Conservation (phyloP, 2,888 invertebrate species). For the Macaria notata region DNA sequence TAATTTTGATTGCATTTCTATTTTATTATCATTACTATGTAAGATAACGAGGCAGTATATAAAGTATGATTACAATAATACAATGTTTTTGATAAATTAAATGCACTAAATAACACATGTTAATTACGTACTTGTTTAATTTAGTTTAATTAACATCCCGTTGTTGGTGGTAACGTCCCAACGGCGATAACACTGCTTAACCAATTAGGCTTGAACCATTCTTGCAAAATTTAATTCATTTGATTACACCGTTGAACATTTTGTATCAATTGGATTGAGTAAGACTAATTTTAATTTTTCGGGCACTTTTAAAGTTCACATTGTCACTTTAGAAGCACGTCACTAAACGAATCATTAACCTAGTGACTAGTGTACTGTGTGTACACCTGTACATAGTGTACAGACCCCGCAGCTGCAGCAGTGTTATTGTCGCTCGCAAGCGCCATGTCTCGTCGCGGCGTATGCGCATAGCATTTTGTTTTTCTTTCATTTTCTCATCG, state of each 20-base stretch:
- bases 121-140: conserved; percentile 59
- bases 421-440: conserved; percentile 66
- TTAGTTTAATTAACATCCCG: conserved; percentile 64
- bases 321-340: conserved; percentile 27
- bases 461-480: conserved; percentile 80
- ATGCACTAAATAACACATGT: conserved; percentile 72
- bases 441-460: conserved; percentile 70
- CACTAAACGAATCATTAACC: conserved; percentile 26
- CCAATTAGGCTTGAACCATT: conserved; percentile 53
- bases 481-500: conserved; percentile 80
- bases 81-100: conserved; percentile 59
- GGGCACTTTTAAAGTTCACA: conserved; percentile 32
- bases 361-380: conserved; percentile 25
- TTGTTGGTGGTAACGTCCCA: conserved; percentile 67
- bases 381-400: conserved; percentile 31
- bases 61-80: conserved; percentile 65
- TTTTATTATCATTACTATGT: conserved; percentile 45
- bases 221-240: conserved; percentile 25
- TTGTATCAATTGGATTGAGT: conserved; percentile 36
- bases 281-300: conserved; percentile 60
- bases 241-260: conserved; percentile 9
- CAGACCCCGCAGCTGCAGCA: conserved; percentile 51
- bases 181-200: conserved; percentile 78
- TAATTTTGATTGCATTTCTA: conserved; percentile 63
- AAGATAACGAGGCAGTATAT: conserved; percentile 65